phyloP scores from a whole-genome alignment of 2,888 invertebrate species.

The Crepidodera aurea region DNA sequence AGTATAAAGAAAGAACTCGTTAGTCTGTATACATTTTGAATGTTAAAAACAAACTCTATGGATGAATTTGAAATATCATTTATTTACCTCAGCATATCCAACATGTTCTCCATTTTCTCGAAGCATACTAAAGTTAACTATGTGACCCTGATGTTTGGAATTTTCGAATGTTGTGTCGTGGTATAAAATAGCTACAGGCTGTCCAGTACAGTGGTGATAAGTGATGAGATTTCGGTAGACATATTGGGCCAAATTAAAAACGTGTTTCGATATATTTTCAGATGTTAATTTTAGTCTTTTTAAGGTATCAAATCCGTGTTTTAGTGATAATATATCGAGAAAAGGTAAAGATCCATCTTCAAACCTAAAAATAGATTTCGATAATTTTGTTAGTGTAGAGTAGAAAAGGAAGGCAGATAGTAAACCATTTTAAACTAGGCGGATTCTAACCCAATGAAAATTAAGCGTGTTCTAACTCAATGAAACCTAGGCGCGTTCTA shows the following conservation, averaged over 20 bases:
- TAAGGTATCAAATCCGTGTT: constrained; percentile 83
- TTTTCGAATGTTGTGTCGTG: constrained; percentile 74
- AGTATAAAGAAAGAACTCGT: no score
- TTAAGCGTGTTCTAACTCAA: no score
- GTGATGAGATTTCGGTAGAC: constrained; percentile 70
- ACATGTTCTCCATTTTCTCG: constrained; percentile 80
- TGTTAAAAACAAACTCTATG: no score
- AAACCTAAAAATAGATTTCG: constrained; percentile 68
- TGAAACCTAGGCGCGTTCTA: no score
- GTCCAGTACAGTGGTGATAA: constrained; percentile 77
- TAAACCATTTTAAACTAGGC: no score
- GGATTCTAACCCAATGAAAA: no score
- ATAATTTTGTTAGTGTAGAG: not conserved
- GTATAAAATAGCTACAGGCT: constrained; percentile 75
- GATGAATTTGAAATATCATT: no score
- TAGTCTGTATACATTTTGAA: no score
- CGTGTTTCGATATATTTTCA: constrained; percentile 74
- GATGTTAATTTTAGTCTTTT: constrained; percentile 71
- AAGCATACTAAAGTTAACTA: constrained; percentile 88
- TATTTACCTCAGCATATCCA: constrained; percentile 84
- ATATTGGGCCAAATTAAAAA: constrained; percentile 78
- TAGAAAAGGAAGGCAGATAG: no score
- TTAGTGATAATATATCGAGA: constrained; percentile 81
- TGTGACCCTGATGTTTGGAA: constrained; percentile 76
- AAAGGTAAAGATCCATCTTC: constrained; percentile 95